Base-by-base conservation (phyloP, 2,113 vertebrate species). In the Hylia prasina region DNA sequence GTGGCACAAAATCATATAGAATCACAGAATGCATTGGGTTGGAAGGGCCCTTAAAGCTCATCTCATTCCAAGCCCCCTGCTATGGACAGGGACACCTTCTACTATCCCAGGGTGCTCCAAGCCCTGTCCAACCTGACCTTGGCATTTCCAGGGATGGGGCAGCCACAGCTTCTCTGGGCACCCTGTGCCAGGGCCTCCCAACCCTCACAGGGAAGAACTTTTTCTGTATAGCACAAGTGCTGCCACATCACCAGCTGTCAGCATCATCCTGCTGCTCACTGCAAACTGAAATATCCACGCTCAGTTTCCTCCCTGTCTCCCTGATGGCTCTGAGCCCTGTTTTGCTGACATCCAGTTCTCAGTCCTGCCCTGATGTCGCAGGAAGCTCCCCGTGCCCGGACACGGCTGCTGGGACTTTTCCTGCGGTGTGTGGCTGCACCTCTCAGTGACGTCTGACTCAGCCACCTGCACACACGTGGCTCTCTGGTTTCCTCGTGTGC, bases 321-420 rank as follows among this genome's bases (percentile, higher is more conserved):
- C 30, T 8, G 48, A 10, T 10, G n/a, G 25, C 22, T 76, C 40
- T 15, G 5, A 24, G 31, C 61, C 44, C 6, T 1, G 0, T 0
- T 0, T n/a, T n/a, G 75, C 71, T 0, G 1, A 31, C 1, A 4
- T 13, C 22, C 40, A 61, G 27, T 23, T 47, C 65, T n/a, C 10
- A 9, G 31, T 27, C 73, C 13, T 72, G 25, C 39, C 27, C 3
- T 0, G 2, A 4, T 13, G 24, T n/a, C 1, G 17, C 54, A 51
- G 71, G 42, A 60, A 65, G 28, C 15, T 65, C n/a, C 37, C 8
- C 0, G 2, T 28, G 39, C 39, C 31, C 0, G 0, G 44, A 48
- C 21, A 15, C 2, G 0, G 60, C 2, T 3, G 4, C 61, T 2
- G 2, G 28, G 50, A 40, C 53, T 77, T 91, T 83, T 73, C 57